Evolutionary conservation across 1,140 invertebrate genomes (phyloP), one percentile per base, ranked within the genome.

Genomic region (Penaeus japonicus): DNA sequence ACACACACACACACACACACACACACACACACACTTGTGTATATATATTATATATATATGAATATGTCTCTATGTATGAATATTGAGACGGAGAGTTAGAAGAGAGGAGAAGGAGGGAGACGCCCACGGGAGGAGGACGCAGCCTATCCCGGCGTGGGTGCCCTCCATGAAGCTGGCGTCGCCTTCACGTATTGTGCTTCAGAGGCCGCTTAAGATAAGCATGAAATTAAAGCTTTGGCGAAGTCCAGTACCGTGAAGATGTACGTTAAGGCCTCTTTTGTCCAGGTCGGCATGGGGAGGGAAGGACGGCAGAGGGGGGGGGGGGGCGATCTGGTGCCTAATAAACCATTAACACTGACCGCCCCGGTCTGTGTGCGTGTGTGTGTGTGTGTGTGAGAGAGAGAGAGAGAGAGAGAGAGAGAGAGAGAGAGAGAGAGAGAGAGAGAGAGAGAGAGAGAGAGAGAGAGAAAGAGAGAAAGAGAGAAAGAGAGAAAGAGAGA

Each of bases 41-140:
- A 80, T 55, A 80, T 80, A 80, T 80, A 80, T 78, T 79, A 79
- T 53, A 54, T 53, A 53, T 55, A 53, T n/a, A 22, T n/a, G 53
- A 24, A 54, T n/a, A 79, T 53, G 7, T n/a, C 53, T 55, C 20
- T 12, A 79, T 55, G 53, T 47, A 53, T 79, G 53, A 24, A 79
- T 55, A 79, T 20, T n/a, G 47, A 54, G 47, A 57, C 7, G 22
- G n/a, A 80, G 39, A 53, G 39, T 7, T n/a, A 53, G 27, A 57
- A 27, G 3, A 15, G 54, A 55, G 18, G 53, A 47, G 2, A n/a
- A 12, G 47, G 54, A 59, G 47, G 12, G 22, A 32, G 75, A 30
- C 32, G 65, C 17, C 22, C 65, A 47, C 1, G 47, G 3, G 4
- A 39, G 39, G 4, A 47, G 15, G 47, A 7, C 47, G 47, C 10